phyloP scores from a whole-genome alignment of 2,113 vertebrate genomes.

The Rhodinocichla rosea region DNA sequence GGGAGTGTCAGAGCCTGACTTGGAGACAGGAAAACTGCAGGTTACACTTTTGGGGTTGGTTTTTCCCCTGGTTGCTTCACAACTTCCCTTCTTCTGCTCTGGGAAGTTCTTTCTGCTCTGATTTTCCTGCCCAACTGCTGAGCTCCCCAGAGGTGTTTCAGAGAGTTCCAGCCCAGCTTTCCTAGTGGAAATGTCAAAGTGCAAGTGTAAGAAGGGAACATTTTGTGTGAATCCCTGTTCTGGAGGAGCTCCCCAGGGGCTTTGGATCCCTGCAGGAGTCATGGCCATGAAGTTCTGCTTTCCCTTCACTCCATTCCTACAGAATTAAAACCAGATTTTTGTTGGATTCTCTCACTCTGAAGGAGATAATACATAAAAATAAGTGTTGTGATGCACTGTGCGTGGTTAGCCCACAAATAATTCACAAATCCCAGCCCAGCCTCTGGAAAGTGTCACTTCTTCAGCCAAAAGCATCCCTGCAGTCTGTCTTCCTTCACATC shows the following conservation, averaged over 20 bases:
- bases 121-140: neutral
- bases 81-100: neutral
- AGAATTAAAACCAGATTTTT: neutral
- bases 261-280: neutral
- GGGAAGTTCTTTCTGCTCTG: neutral
- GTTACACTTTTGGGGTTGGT: neutral
- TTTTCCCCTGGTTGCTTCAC: neutral
- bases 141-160: neutral
- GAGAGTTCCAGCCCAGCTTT: neutral
- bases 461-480: neutral
- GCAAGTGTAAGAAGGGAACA: neutral
- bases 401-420: rapidly evolving
- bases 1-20: neutral
- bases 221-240: neutral
- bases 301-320: neutral
- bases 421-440: neutral
- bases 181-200: neutral
- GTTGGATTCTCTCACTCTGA: neutral
- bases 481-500: neutral
- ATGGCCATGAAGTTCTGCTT: neutral
- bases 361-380: neutral
- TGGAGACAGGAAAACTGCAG: neutral
- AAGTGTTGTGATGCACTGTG: rapidly evolving
- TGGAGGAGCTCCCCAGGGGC: neutral
- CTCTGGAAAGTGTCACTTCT: neutral